phyloP scores from a whole-genome alignment of 1,140 invertebrate species.

The Laupala kohalensis region DNA sequence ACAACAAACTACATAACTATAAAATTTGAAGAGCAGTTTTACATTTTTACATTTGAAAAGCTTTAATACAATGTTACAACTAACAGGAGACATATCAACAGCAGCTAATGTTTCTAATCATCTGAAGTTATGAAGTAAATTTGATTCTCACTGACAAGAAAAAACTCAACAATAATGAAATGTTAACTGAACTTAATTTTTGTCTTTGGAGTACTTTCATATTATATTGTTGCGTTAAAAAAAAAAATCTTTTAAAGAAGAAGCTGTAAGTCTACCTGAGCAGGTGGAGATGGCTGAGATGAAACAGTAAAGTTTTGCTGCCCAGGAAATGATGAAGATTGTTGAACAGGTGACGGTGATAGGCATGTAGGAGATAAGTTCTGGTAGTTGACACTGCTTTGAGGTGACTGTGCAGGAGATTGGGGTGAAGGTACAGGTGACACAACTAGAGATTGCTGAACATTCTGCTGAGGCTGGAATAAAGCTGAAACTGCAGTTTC shows the following conservation, averaged over 20 bases:
- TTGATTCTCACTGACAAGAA: too few relatives aligned
- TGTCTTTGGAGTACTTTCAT: background rate
- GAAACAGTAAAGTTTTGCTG: background rate
- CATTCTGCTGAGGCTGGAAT: slow-evolving; percentile 7
- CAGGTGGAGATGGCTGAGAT: background rate
- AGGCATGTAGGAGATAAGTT: slow-evolving; percentile 14
- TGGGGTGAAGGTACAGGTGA: background rate
- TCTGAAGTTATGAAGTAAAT: too few relatives aligned
- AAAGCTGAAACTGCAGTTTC: slow-evolving; percentile 19
- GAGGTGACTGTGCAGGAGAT: slow-evolving; percentile 7
- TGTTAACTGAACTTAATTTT: too few relatives aligned
- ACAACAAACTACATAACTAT: too few relatives aligned
- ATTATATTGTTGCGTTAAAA: background rate
- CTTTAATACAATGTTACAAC: too few relatives aligned
- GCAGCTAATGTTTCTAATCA: too few relatives aligned
- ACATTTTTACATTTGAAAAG: too few relatives aligned
- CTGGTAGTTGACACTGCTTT: slow-evolving; percentile 20
- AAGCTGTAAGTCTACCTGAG: background rate
- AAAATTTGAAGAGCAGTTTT: too few relatives aligned
- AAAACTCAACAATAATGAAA: too few relatives aligned
- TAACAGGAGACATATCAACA: too few relatives aligned
- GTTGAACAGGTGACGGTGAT: slow-evolving; percentile 1
- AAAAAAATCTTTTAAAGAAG: background rate
- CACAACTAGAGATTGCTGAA: background rate
- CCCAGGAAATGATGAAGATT: background rate